Base-by-base conservation (phyloP, 2,888 invertebrate genomes). In the Troides aeacus region DNA sequence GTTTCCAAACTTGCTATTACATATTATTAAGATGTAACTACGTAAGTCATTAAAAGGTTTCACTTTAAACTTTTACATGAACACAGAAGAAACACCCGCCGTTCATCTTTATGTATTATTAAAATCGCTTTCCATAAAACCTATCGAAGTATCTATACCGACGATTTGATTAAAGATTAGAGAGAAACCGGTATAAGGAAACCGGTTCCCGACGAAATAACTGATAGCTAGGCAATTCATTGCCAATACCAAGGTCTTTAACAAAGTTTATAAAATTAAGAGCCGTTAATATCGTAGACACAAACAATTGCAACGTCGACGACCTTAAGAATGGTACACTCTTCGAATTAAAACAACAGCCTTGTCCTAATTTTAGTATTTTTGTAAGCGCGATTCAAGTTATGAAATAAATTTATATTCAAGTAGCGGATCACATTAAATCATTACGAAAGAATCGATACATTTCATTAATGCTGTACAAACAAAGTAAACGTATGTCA, bases 361-460 rank as follows among this genome's bases (percentile, higher is more conserved):
- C 74, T 74, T 75, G 74, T 70, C 71, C 74, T 66, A 23, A 70
- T 75, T 73, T 36, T 58, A 18, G 30, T 68, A 70, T 72, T 72
- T 73, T 73, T 71, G 71, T 70, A 71, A 73, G 24, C 64, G 62
- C 60, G 39, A 58, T 62, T 62, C 73, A 68, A 30, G 39, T 73
- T 73, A 72, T 69, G 73, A 72, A 73, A 73, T 53, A 64, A 61
- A 73, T 70, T 71, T 68, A 62, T 70, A 73, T 73, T 73, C 73
- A 39, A 30, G 57, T 61, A 21, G 64, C 68, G 64, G 53, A 68
- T 50, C 70, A 56, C 68, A 73, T 69, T 70, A 71, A 65, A 57
- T 50, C 30, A 61, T 73, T 73, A 66, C 68, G 66, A 71, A 73
- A 61, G 39, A 15, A 70, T 46, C 65, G 7, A 68, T 62, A 56